phyloP scores from a whole-genome alignment of 2,888 invertebrate species.

The Torymus tubicola region DNA sequence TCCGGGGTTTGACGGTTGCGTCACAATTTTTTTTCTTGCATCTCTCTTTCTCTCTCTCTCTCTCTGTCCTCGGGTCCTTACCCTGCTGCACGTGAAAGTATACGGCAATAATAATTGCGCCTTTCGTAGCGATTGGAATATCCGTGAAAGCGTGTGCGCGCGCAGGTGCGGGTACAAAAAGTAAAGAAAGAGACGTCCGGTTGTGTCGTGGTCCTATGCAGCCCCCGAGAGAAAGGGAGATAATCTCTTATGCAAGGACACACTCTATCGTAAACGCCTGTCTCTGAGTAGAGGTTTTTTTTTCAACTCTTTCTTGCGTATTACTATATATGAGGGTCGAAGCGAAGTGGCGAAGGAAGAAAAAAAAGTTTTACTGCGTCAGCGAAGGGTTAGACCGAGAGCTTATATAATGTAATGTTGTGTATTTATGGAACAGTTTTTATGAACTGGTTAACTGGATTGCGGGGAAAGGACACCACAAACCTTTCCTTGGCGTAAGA shows the following conservation, averaged over 20 bases:
- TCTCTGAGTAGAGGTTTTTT: not conserved
- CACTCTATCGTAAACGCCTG: constrained; percentile 48
- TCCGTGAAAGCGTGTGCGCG: constrained; percentile 54
- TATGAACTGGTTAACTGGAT: too few relatives aligned
- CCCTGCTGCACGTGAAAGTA: constrained; percentile 40
- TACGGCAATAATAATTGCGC: constrained; percentile 11
- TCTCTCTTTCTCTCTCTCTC: too few relatives aligned
- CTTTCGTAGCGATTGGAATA: not conserved
- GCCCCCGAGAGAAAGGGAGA: constrained; percentile 36
- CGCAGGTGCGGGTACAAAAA: constrained; percentile 48
- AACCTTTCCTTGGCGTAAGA: too few relatives aligned
- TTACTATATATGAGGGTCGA: not conserved
- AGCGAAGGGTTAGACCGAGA: not conserved
- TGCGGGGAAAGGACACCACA: too few relatives aligned
- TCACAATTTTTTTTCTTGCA: constrained; percentile 17
- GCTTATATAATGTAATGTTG: too few relatives aligned
- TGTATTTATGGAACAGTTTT: too few relatives aligned
- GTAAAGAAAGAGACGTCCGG: constrained; percentile 30
- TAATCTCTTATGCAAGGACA: constrained; percentile 53
- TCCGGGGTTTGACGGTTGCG: constrained; percentile 41
- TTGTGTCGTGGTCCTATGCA: constrained; percentile 13
- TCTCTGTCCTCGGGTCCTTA: constrained; percentile 1
- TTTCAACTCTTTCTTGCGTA: constrained; percentile 27
- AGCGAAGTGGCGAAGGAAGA: not conserved
- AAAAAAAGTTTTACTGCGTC: constrained; percentile 34